Conservation (phyloP, 2,888 invertebrate genomes). For the Ganaspis brasiliensis region DNA sequence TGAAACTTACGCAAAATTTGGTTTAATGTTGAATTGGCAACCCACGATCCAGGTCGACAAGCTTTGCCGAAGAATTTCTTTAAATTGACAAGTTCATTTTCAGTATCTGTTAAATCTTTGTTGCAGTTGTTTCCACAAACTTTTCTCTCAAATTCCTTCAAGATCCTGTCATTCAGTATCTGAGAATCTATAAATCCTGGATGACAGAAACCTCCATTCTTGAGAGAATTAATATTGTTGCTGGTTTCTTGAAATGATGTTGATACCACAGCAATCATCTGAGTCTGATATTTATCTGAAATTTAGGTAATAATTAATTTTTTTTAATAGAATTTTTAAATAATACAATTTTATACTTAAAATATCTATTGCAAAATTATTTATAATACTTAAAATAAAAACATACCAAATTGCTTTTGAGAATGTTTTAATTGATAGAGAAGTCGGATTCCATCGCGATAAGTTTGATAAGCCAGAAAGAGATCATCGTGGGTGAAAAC, state of each 20-base stretch:
- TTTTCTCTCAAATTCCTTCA: slow-evolving; percentile 84
- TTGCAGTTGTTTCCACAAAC: slow-evolving; percentile 77
- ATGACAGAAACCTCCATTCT: slow-evolving; percentile 84
- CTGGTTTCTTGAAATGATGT: slow-evolving; percentile 73
- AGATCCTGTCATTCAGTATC: slow-evolving; percentile 84
- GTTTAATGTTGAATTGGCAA: slow-evolving; percentile 82
- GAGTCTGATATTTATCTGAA: slow-evolving; percentile 82
- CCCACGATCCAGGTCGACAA: slow-evolving; percentile 89
- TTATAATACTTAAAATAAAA: not conserved
- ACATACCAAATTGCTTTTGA: slow-evolving; percentile 75
- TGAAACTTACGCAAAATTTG: slow-evolving; percentile 83
- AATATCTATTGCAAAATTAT: not conserved
- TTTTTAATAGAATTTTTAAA: no score
- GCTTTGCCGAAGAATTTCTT: slow-evolving; percentile 85
- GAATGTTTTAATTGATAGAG: slow-evolving; percentile 71
- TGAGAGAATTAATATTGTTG: slow-evolving; percentile 81
- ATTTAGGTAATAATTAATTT: slow-evolving; percentile 44
- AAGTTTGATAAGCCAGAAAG: slow-evolving; percentile 80
- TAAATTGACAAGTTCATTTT: slow-evolving; percentile 85
- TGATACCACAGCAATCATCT: slow-evolving; percentile 84
- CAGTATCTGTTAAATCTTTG: slow-evolving; percentile 73
- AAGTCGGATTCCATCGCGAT: slow-evolving; percentile 67
- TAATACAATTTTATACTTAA: no score
- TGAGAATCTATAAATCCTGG: slow-evolving; percentile 84
- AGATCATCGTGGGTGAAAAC: slow-evolving; percentile 85